Conservation (phyloP, 2,888 invertebrate genomes). For the Mythimna lalbum region DNA sequence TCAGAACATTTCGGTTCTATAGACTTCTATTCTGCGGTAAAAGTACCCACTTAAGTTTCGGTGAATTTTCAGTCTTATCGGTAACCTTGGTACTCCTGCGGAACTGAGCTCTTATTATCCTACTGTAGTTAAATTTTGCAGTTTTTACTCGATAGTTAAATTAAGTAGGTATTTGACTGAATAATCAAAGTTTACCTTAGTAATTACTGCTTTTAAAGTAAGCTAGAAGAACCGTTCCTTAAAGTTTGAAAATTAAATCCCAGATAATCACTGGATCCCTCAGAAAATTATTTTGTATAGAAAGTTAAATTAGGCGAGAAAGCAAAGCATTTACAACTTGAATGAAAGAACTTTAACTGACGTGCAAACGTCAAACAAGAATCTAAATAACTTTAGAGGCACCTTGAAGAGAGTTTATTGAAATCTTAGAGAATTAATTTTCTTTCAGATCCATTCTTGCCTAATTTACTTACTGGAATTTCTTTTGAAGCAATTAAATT, state of each 20-base stretch:
- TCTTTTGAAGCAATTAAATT: constrained; percentile 4
- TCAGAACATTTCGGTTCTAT: too few relatives aligned
- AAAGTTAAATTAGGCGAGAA: constrained; percentile 64
- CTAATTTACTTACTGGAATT: constrained; percentile 22
- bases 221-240: constrained; percentile 15
- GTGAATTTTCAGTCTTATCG: too few relatives aligned
- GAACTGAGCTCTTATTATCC: too few relatives aligned
- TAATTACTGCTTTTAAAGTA: constrained; percentile 11
- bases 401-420: constrained; percentile 45
- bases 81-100: too few relatives aligned
- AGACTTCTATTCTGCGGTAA: too few relatives aligned
- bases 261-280: constrained; percentile 33
- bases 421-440: constrained; percentile 55
- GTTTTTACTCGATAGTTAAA: background rate
- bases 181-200: background rate
- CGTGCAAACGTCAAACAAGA: constrained; percentile 62
- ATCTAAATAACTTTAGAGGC: constrained; percentile 52
- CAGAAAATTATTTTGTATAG: constrained; percentile 53
- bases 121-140: background rate
- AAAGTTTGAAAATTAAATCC: constrained; percentile 35
- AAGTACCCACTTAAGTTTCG: too few relatives aligned
- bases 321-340: constrained; percentile 59
- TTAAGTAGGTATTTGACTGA: constrained; percentile 2
- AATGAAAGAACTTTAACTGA: constrained; percentile 59
- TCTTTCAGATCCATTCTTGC: constrained; percentile 32